These are phyloP conservation scores for Lordiphosa mommai DNA, from an alignment of 1,140 invertebrate species.

Conservation along the genomic window DNA sequence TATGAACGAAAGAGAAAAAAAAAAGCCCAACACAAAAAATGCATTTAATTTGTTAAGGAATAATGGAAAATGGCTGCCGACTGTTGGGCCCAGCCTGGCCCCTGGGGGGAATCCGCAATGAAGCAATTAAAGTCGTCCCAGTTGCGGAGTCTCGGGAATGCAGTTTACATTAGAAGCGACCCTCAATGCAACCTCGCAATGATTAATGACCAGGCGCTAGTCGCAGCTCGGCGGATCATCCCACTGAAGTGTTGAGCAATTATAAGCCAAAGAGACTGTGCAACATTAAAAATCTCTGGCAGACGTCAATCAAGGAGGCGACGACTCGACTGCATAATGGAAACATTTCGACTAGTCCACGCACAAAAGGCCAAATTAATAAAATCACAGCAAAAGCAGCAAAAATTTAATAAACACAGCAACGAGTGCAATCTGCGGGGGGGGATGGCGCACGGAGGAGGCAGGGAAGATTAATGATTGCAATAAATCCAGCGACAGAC, in stretches of 20 bases:
- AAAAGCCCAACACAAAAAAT: constrained; percentile 31
- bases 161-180: constrained; percentile 50
- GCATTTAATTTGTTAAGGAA: constrained; percentile 39
- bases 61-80: constrained; percentile 30
- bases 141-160: constrained; percentile 22
- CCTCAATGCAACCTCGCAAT: constrained; percentile 36
- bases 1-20: not conserved
- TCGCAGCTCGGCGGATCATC: not conserved
- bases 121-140: constrained; percentile 41
- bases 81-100: constrained; percentile 6
- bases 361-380: constrained; percentile 69
- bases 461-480: constrained; percentile 77
- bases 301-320: constrained; percentile 59
- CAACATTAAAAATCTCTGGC: constrained; percentile 64
- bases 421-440: constrained; percentile 21
- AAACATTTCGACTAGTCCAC: constrained; percentile 40
- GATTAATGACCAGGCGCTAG: constrained; percentile 55
- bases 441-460: not conserved
- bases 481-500: constrained; percentile 78
- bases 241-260: constrained; percentile 64
- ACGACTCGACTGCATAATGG: constrained; percentile 33
- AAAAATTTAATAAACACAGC: constrained; percentile 73
- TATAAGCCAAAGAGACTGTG: constrained; percentile 52
- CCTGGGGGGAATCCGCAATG: not conserved
- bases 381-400: constrained; percentile 63